These are phyloP conservation scores for Hypselothyrea guttata DNA, from an alignment of 2,888 invertebrate genomes.

Conservation along the genomic window DNA sequence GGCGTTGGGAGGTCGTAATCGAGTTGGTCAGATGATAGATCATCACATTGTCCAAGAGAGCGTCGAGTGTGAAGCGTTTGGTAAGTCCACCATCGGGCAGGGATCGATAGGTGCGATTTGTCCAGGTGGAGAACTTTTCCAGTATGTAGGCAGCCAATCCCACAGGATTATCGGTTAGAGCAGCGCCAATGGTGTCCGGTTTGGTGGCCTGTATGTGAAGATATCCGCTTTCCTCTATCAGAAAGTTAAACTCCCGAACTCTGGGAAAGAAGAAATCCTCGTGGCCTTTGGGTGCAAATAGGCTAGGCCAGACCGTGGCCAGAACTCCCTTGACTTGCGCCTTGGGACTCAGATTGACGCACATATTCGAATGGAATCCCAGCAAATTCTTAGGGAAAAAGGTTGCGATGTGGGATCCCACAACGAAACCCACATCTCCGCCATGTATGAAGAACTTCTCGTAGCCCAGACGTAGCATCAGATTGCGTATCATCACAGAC, in stretches of 20 bases:
- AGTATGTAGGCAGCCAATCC: slow-evolving; percentile 94
- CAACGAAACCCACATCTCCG: slow-evolving; percentile 91
- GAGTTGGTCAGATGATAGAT: slow-evolving; percentile 89
- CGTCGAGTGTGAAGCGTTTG: slow-evolving; percentile 83
- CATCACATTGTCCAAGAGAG: slow-evolving; percentile 88
- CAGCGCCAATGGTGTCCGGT: slow-evolving; percentile 90
- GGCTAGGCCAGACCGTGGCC: slow-evolving; percentile 84
- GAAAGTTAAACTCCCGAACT: slow-evolving; percentile 51
- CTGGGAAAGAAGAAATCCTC: slow-evolving; percentile 83
- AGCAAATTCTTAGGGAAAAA: slow-evolving; percentile 85
- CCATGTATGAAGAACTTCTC: slow-evolving; percentile 87
- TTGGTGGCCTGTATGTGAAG: slow-evolving; percentile 93
- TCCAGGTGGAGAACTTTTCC: slow-evolving; percentile 92
- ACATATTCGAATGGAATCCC: slow-evolving; percentile 86
- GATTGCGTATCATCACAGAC: slow-evolving; percentile 85
- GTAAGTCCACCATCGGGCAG: slow-evolving; percentile 87
- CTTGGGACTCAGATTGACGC: slow-evolving; percentile 77
- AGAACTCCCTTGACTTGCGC: slow-evolving; percentile 82
- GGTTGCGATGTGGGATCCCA: slow-evolving; percentile 86
- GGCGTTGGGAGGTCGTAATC: slow-evolving; percentile 87
- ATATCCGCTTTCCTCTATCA: slow-evolving; percentile 84
- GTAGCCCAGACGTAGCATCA: slow-evolving; percentile 87
- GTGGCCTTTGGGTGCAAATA: slow-evolving; percentile 84
- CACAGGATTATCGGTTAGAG: slow-evolving; percentile 84
- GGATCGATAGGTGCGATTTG: slow-evolving; percentile 83